A percentile compares a stretch with the other conserved stretches of the same genome.
These are phyloP conservation scores for Hymenochirus boettgeri DNA, from an alignment of 2,113 vertebrate species.

Conservation along the genomic window DNA sequence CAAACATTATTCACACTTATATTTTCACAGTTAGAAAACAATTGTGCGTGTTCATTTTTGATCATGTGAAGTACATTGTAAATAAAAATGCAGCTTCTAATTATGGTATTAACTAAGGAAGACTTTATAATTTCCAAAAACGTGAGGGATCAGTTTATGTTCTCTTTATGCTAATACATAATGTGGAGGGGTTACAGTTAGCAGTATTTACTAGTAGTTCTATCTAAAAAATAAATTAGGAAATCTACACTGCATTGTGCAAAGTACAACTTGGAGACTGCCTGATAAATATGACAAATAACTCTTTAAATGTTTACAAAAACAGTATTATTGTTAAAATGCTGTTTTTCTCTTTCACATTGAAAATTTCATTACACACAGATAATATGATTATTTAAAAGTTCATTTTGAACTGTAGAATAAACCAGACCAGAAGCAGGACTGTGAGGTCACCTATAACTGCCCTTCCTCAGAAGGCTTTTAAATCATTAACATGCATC, in stretches of 20 bases:
- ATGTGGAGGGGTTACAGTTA: no score
- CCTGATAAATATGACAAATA: background rate
- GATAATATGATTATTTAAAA: slow-evolving; percentile 52
- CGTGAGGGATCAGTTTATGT: no score
- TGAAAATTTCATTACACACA: slow-evolving; percentile 49
- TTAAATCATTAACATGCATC: slow-evolving; percentile 57
- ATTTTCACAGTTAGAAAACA: background rate
- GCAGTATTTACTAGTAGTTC: background rate
- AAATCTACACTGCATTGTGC: background rate
- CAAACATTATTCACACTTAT: background rate
- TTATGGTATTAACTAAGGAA: slow-evolving; percentile 29
- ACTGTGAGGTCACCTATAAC: slow-evolving; percentile 60
- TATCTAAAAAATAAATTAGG: background rate
- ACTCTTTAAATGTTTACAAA: background rate
- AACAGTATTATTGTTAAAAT: background rate
- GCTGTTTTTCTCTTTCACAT: slow-evolving; percentile 7
- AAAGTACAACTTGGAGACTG: slow-evolving; percentile 12
- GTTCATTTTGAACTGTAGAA: slow-evolving; percentile 54
- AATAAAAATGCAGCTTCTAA: background rate
- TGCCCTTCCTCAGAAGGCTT: slow-evolving; percentile 58
- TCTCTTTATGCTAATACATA: no score
- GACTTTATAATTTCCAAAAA: slow-evolving; percentile 22
- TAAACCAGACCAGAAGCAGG: slow-evolving; percentile 67
- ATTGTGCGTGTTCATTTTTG: slow-evolving; percentile 10
- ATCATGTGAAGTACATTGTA: slow-evolving; percentile 13